These are phyloP conservation scores for Philereme vetulata DNA, from an alignment of 2,888 invertebrate genomes.

Conservation along the genomic window DNA sequence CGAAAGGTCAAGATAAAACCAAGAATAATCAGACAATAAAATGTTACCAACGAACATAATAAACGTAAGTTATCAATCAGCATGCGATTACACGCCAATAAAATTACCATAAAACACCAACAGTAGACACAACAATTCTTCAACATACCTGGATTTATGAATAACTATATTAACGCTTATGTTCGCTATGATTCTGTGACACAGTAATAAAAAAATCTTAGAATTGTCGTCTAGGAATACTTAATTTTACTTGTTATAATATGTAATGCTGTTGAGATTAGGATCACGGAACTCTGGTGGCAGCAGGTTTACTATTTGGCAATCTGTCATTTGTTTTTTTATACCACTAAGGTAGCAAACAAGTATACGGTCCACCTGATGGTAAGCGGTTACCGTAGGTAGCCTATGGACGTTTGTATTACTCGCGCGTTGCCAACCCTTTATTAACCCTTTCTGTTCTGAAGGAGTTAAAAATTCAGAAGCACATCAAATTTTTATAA, in stretches of 20 bases:
- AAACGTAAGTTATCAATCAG: conserved; percentile 21
- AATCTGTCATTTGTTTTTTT: not conserved
- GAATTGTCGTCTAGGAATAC: conserved; percentile 8
- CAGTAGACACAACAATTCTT: conserved; percentile 26
- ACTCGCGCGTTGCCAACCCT: no score
- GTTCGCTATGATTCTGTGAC: conserved; percentile 15
- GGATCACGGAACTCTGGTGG: conserved; percentile 2
- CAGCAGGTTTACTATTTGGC: not conserved
- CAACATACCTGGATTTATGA: conserved; percentile 16
- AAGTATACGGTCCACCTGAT: no score
- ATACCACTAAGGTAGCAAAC: no score
- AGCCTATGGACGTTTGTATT: no score
- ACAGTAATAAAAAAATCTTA: conserved; percentile 13
- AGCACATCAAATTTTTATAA: no score
- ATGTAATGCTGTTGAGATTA: conserved; percentile 7
- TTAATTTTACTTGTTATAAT: conserved; percentile 10
- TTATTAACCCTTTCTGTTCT: no score
- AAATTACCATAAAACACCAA: conserved; percentile 24
- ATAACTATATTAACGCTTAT: conserved; percentile 3
- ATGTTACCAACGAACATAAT: conserved; percentile 9
- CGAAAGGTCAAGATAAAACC: not conserved
- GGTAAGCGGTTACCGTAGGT: no score
- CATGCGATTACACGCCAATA: conserved; percentile 12
- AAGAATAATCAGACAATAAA: conserved; percentile 10
- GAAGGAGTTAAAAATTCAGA: no score